Evolutionary conservation across 2,113 vertebrate species (phyloP), one percentile per base, ranked within the genome.

Genomic region (Corynorhinus townsendii): DNA sequence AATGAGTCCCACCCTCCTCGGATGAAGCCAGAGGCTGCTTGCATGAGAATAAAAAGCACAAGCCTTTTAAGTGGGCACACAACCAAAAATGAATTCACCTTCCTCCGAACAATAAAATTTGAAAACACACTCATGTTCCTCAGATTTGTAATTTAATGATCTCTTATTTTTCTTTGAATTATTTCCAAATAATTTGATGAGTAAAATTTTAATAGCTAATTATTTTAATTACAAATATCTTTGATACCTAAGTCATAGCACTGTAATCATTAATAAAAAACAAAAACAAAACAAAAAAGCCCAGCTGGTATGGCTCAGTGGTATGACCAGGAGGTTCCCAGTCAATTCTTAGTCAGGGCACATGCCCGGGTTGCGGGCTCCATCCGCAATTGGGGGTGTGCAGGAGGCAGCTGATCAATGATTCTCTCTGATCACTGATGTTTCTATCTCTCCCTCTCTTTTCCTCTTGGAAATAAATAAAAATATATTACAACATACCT

Each of bases 61-160:
- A 69, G n/a, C 17, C 24, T 89, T 83, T 73, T 79, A 86, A 69
- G 43, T 71, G 19, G 26, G n/a, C 38, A 90, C 45, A 38, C 49
- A 62, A 77, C 28, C 30, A 59, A 43, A 89, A 87, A 77, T 40
- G 64, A 86, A 85, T 73, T 86, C 40, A 30, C 35, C 73, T 72
- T 94, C 33, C n/a, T 94, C 33, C n/a, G 43, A 94, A 43, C 20
- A 90, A 64, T 75, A 93, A 85, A 94, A 81, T 83, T 4, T 88
- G 64, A 84, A 88, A 87, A 89, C 76, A 79, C 35, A 95, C 12
- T 73, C 76, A 54, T 30, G 54, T 19, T 93, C 26, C 35, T 76
- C 54, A 72, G 49, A 54, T 72, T 66, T 91, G 35, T 43, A 86
- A 56, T 93, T 79, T 91, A 93, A 85, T 93, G 59, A 84, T n/a